A percentile compares a stretch with the other conserved stretches of the same genome.
Evolutionary conservation across 2,888 invertebrate genomes (phyloP).

Genomic region (Heliconius ethilla): DNA sequence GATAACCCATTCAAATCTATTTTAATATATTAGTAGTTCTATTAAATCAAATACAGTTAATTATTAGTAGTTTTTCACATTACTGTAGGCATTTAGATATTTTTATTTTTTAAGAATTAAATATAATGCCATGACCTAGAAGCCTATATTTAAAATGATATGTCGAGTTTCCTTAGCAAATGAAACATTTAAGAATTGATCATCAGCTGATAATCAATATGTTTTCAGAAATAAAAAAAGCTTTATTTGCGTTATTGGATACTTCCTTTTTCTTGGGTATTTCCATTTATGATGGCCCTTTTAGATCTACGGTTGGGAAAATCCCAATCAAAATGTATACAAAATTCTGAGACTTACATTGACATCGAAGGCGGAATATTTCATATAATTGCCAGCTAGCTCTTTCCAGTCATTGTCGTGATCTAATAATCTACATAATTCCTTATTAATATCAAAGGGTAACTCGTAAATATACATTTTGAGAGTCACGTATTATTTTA

Average conservation of each 20-base stretch:
- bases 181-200: neutral
- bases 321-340: conserved; percentile 48
- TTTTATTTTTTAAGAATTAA: neutral
- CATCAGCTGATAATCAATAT: neutral
- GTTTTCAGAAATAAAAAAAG: neutral
- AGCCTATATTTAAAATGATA: neutral
- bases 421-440: conserved; percentile 90
- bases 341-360: conserved; percentile 64
- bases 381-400: conserved; percentile 86
- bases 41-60: neutral
- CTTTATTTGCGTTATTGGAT: neutral
- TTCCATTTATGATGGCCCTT: conserved; percentile 31
- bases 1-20: neutral
- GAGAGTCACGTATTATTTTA: conserved; percentile 38
- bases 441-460: conserved; percentile 85
- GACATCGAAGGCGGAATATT: conserved; percentile 83
- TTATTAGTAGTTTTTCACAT: neutral
- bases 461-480: conserved; percentile 85
- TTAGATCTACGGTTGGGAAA: conserved; percentile 52
- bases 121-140: conserved; percentile 1
- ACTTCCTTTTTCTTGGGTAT: conserved; percentile 16
- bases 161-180: neutral
- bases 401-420: conserved; percentile 90
- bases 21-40: neutral
- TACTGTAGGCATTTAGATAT: neutral